phyloP scores from a whole-genome alignment of 1,140 invertebrate genomes.

The Radopholus similis region DNA sequence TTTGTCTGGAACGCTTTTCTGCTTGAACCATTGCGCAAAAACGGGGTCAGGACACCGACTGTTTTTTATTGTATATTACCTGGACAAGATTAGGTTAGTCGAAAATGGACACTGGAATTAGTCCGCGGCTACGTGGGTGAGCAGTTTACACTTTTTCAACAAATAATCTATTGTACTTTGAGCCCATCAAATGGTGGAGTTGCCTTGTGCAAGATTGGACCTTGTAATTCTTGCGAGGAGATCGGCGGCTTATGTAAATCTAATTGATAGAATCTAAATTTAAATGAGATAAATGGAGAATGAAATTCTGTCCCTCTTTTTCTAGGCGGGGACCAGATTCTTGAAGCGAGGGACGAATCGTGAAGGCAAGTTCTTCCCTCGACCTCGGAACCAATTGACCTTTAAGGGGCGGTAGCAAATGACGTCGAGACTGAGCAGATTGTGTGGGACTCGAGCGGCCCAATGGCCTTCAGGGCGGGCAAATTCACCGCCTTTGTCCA shows the following conservation, averaged over 20 bases:
- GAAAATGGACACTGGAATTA: conserved; percentile 52
- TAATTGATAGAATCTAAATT: too few relatives aligned
- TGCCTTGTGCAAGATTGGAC: conserved; percentile 51
- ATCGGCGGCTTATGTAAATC: conserved; percentile 52
- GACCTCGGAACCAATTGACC: background rate
- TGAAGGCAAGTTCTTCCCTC: conserved; percentile 35
- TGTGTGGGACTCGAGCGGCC: conserved; percentile 51
- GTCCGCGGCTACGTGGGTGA: conserved; percentile 56
- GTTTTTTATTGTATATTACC: background rate
- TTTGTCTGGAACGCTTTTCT: conserved; percentile 60
- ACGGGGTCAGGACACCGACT: conserved; percentile 9
- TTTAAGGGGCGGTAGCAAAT: conserved; percentile 51
- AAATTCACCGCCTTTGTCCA: conserved; percentile 54
- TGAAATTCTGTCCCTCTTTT: too few relatives aligned
- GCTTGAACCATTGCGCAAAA: conserved; percentile 49
- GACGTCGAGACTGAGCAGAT: conserved; percentile 58
- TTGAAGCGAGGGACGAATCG: conserved; percentile 57
- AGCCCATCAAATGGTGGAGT: conserved; percentile 49
- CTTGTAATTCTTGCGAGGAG: conserved; percentile 50
- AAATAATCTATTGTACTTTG: conserved; percentile 21
- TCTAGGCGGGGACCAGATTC: conserved; percentile 57
- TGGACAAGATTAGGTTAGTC: conserved; percentile 29
- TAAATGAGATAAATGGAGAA: too few relatives aligned
- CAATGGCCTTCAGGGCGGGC: conserved; percentile 36
- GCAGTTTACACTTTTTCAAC: conserved; percentile 15